Conservation (phyloP, 2,888 invertebrate species). For the Diplolepis rosae region DNA sequence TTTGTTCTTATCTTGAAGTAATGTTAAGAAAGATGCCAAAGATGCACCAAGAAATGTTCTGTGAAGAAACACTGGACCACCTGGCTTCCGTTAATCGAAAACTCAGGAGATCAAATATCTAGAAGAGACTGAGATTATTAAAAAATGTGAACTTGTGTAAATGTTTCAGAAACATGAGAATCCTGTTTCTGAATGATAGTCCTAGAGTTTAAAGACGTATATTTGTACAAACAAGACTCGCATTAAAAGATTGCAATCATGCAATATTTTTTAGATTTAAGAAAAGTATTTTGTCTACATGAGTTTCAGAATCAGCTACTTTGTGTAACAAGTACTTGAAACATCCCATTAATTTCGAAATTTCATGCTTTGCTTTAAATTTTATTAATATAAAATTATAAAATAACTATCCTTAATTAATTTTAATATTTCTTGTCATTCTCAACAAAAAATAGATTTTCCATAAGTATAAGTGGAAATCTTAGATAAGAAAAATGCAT, state of each 20-base stretch:
- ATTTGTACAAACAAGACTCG: neutral
- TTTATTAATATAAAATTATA: too few species aligned
- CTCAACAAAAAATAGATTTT: too few species aligned
- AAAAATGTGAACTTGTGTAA: neutral
- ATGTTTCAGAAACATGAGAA: neutral
- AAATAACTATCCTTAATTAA: too few species aligned
- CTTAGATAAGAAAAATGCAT: too few species aligned
- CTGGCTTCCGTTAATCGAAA: constrained; percentile 11
- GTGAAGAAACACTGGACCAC: constrained; percentile 16
- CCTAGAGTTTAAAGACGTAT: neutral
- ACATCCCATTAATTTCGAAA: too few species aligned
- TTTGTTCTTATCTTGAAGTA: constrained; percentile 16
- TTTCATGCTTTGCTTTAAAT: too few species aligned
- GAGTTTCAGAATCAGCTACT: too few species aligned
- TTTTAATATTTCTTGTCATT: too few species aligned
- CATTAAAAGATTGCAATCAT: neutral
- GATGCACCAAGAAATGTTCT: constrained; percentile 6
- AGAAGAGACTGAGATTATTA: neutral
- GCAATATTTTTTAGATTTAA: neutral
- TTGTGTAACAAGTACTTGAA: too few species aligned
- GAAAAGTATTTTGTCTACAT: neutral
- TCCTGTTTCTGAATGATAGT: neutral
- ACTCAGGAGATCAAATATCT: constrained; percentile 4
- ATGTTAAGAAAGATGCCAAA: constrained; percentile 26
- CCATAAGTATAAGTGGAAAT: too few species aligned